A percentile compares a stretch with the other conserved stretches of the same genome.
These are phyloP conservation scores for Cossypha niveicapilla DNA, from an alignment of 2,797 vertebrate species.

Conservation along the genomic window DNA sequence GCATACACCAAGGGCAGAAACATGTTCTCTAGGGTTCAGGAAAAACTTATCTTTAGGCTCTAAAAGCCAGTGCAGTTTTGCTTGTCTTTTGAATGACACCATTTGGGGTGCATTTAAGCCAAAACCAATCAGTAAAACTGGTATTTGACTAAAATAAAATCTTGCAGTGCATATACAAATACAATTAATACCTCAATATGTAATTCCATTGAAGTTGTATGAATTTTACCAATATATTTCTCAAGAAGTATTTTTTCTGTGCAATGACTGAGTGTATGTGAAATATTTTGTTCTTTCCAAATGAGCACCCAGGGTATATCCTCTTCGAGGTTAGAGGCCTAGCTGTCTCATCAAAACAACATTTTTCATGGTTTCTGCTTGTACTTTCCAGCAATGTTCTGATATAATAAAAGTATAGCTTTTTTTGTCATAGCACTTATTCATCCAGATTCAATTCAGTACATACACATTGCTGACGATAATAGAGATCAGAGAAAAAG, in stretches of 20 bases:
- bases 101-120: not conserved
- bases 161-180: not conserved
- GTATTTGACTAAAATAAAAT: not conserved
- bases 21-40: not conserved
- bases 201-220: not conserved
- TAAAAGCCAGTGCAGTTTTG: not conserved
- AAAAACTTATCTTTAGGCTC: not conserved
- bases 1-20: not conserved
- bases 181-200: rapidly evolving
- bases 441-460: not conserved
- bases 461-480: not conserved
- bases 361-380: not conserved
- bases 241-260: not conserved
- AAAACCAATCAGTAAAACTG: not conserved
- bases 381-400: not conserved
- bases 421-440: not conserved
- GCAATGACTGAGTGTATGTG: not conserved
- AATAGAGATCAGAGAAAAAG: not conserved
- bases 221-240: not conserved
- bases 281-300: not conserved
- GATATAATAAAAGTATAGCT: not conserved
- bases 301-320: not conserved
- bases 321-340: not conserved
- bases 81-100: not conserved
- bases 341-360: not conserved